These are phyloP conservation scores for Characodon lateralis DNA, from an alignment of 2,797 vertebrate species.

Conservation along the genomic window DNA sequence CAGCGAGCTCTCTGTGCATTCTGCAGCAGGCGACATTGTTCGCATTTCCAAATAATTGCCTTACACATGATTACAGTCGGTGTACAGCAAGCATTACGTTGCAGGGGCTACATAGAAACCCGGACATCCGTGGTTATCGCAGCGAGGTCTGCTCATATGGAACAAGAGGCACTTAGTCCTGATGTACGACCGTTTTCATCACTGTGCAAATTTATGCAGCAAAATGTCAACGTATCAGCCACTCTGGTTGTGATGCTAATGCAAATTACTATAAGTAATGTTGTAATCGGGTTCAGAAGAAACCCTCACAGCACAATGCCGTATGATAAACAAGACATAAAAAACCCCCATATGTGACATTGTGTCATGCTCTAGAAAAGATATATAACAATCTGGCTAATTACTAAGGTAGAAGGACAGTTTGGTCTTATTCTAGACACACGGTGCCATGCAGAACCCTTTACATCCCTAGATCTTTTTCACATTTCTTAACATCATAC, in stretches of 20 bases:
- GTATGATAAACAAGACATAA: background rate
- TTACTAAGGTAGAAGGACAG: background rate
- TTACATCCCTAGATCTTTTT: background rate
- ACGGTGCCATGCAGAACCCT: background rate
- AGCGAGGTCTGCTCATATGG: background rate
- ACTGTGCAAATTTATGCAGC: constrained; percentile 54
- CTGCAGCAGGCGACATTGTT: constrained; percentile 11
- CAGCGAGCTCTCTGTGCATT: constrained; percentile 8
- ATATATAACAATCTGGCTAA: background rate
- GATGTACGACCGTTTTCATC: constrained; percentile 40
- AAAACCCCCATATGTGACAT: background rate
- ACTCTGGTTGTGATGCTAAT: constrained; percentile 2
- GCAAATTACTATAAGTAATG: background rate
- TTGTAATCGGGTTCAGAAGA: background rate
- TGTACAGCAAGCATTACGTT: constrained; percentile 2
- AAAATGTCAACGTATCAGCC: constrained; percentile 32
- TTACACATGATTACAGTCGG: constrained; percentile 21
- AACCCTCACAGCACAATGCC: background rate
- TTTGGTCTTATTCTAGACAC: background rate
- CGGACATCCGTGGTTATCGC: constrained; percentile 37
- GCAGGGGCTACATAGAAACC: constrained; percentile 27
- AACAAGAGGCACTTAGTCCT: constrained; percentile 44
- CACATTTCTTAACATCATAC: background rate
- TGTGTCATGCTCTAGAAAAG: background rate
- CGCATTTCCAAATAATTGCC: constrained; percentile 28